These are phyloP conservation scores for Calliopsis andreniformis DNA, from an alignment of 1,140 invertebrate genomes.

Conservation along the genomic window DNA sequence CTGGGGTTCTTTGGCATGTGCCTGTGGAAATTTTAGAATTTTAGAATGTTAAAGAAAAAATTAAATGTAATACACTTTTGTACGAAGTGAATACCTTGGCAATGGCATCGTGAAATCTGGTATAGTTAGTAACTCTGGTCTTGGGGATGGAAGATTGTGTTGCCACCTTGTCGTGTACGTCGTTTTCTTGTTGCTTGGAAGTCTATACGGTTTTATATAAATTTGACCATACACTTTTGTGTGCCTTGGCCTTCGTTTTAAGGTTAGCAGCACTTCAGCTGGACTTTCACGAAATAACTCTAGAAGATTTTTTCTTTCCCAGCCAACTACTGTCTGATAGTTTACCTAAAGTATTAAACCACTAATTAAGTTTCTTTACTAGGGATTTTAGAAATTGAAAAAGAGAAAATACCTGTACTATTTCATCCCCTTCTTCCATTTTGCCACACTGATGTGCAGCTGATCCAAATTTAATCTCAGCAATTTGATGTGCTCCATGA, in stretches of 20 bases:
- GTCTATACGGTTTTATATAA: slow-evolving; percentile 89
- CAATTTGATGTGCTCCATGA: slow-evolving; percentile 92
- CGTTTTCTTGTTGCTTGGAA: slow-evolving; percentile 88
- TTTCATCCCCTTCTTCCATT: slow-evolving; percentile 96
- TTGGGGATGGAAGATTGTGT: slow-evolving; percentile 86
- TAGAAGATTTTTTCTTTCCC: slow-evolving; percentile 92
- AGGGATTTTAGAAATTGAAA: too few species aligned
- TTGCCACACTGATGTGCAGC: slow-evolving; percentile 93
- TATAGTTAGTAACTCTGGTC: slow-evolving; percentile 85
- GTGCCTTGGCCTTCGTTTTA: slow-evolving; percentile 92
- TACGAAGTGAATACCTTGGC: slow-evolving; percentile 79
- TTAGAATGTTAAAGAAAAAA: slow-evolving; percentile 20
- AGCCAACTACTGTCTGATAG: slow-evolving; percentile 95
- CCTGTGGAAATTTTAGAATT: slow-evolving; percentile 60
- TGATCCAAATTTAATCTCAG: slow-evolving; percentile 92
- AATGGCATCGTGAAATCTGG: slow-evolving; percentile 84
- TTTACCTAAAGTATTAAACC: slow-evolving; percentile 85
- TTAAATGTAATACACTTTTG: slow-evolving; percentile 5
- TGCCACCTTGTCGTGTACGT: slow-evolving; percentile 85
- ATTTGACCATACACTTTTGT: slow-evolving; percentile 92
- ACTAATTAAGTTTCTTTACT: too few species aligned
- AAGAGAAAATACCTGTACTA: slow-evolving; percentile 88
- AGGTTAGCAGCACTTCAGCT: slow-evolving; percentile 89
- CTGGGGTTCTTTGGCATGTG: slow-evolving; percentile 72
- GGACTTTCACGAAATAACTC: slow-evolving; percentile 89